Evolutionary conservation across 1,140 invertebrate species (phyloP).

Genomic region (Brachionus manjavacas): DNA sequence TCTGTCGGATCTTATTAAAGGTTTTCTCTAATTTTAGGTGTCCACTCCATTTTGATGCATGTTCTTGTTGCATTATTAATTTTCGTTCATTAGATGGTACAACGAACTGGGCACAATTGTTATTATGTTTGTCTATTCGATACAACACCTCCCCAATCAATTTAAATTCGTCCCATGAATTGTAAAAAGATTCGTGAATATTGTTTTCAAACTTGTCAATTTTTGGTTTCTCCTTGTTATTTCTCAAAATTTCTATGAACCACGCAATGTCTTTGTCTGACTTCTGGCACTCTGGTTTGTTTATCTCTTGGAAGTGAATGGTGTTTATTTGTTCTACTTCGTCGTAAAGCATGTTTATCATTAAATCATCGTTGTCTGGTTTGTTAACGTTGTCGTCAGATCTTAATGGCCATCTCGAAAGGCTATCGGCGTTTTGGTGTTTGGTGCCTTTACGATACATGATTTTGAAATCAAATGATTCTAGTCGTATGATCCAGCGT

Average conservation of each 20-base stretch:
- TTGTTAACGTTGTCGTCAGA: too few species aligned
- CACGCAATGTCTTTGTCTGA: too few species aligned
- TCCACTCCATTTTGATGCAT: not conserved
- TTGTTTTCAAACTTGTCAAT: too few species aligned
- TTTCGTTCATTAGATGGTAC: not conserved
- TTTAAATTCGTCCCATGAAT: too few species aligned
- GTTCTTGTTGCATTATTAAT: not conserved
- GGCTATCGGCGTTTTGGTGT: not conserved
- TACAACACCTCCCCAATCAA: too few species aligned
- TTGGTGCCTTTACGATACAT: not conserved
- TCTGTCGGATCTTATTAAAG: not conserved
- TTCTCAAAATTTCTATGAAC: too few species aligned
- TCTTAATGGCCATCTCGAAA: too few species aligned
- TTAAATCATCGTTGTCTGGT: too few species aligned
- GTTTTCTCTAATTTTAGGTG: not conserved
- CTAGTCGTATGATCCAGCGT: not conserved
- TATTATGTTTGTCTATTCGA: not conserved
- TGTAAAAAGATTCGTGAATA: too few species aligned
- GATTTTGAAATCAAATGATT: not conserved
- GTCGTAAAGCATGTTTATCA: too few species aligned
- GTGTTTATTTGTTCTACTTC: not conserved
- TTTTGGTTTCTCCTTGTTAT: too few species aligned
- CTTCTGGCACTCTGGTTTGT: not conserved
- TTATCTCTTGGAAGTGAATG: not conserved
- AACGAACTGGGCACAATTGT: not conserved